Percentiles rank a stretch among this genome's conserved stretches.
Evolutionary conservation across 2,888 invertebrate genomes (phyloP).

Genomic region (Aethes cnicana): DNA sequence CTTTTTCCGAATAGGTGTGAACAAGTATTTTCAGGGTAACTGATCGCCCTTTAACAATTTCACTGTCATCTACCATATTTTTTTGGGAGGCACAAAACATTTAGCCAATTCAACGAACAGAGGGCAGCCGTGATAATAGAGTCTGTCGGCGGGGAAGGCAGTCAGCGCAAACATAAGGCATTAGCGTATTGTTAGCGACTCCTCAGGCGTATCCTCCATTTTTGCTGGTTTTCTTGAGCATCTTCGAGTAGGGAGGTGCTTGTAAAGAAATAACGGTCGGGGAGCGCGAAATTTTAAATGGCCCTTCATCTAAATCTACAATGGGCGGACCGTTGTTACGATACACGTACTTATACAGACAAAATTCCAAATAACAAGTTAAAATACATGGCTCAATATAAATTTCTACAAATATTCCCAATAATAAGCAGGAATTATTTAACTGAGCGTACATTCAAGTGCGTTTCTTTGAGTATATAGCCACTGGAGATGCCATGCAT

Average conservation of each 20-base stretch:
- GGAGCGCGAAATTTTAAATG: slow-evolving; percentile 20
- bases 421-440: too few relatives aligned
- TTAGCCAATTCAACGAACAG: slow-evolving; percentile 79
- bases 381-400: too few relatives aligned
- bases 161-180: slow-evolving; percentile 78
- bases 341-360: slow-evolving; percentile 3
- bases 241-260: slow-evolving; percentile 46
- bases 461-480: too few relatives aligned
- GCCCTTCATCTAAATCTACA: slow-evolving; percentile 29
- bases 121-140: slow-evolving; percentile 70
- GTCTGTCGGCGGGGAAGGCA: slow-evolving; percentile 73
- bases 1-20: slow-evolving; percentile 57
- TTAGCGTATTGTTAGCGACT: slow-evolving; percentile 75
- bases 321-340: slow-evolving; percentile 10
- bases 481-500: too few relatives aligned
- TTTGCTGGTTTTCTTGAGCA: slow-evolving; percentile 51
- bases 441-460: too few relatives aligned
- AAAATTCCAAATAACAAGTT: neutral
- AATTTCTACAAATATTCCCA: too few relatives aligned
- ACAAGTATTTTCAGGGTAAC: slow-evolving; percentile 69
- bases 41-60: slow-evolving; percentile 81
- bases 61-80: slow-evolving; percentile 79
- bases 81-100: slow-evolving; percentile 78
- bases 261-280: slow-evolving; percentile 31
- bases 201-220: slow-evolving; percentile 63